Base-by-base conservation (phyloP, 2,113 vertebrate species). In the Falcunculus frontatus region DNA sequence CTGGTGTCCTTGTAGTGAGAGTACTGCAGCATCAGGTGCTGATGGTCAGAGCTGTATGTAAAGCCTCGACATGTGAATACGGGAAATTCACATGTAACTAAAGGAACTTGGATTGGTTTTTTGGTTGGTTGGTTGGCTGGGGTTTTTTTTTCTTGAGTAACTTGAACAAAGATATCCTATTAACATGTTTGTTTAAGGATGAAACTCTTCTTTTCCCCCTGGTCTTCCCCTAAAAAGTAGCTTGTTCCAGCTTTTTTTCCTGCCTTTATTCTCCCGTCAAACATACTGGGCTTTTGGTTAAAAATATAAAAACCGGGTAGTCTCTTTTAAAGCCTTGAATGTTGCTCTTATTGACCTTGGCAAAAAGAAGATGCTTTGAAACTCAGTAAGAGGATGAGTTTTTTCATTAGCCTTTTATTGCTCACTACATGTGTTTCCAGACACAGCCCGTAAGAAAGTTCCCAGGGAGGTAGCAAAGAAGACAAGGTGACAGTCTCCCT, bases 31-130 rank as follows among this genome's bases (percentile, higher is more conserved):
- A 20, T 27, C 26, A 25, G 29, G 41, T 35, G 9, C n/a, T 55
- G 30, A 0, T 53, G 55, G 30, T 73, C 20, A 41, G 33, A 76
- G 12, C n/a, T 80, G 19, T 37, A 6, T 1, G 1, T 41, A 83
- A 90, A 39, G 11, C 23, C 27, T 90, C 0, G 0, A 4, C 22
- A 16, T 7, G 4, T 62, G 26, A 37, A 30, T 3, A 2, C 57
- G 29, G 13, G 47, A 76, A 39, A 27, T 22, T 72, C 9, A 10
- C 26, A 7, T n/a, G 11, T 44, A n/a, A 49, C 10, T 13, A 50
- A 11, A 85, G 19, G 37, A 79, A 7, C 5, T 46, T 53, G 30
- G 16, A 21, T n/a, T 85, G 25, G 4, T 10, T 64, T 69, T 15
- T 81, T 79, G 4, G 1, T 64, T 52, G 10, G 7, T 44, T 89